Evolutionary conservation across 2,797 vertebrate species (phyloP).

Genomic region (Chelon auratus): DNA sequence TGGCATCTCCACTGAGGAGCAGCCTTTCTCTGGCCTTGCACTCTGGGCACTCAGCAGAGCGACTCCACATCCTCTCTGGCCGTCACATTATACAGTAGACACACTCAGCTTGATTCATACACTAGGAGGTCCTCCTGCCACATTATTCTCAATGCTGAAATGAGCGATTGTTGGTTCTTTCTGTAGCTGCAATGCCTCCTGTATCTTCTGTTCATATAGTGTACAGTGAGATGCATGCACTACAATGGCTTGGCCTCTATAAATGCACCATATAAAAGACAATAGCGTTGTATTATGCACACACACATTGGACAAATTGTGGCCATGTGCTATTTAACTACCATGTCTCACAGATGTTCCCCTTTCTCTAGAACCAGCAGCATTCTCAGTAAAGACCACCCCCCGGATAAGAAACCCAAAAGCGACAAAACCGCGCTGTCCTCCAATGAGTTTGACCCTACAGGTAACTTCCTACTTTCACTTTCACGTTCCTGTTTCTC

Average conservation of each 20-base stretch:
- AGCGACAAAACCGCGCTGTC: conserved; percentile 90
- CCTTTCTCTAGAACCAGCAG: conserved; percentile 89
- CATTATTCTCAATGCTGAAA: conserved; percentile 54
- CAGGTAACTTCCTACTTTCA: conserved; percentile 87
- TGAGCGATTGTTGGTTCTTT: conserved; percentile 59
- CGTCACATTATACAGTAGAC: conserved; percentile 74
- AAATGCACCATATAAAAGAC: conserved; percentile 1
- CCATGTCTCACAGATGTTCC: conserved; percentile 27
- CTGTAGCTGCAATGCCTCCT: conserved; percentile 25
- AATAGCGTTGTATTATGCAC: conserved; percentile 3
- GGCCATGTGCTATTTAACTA: not conserved
- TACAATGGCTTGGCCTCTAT: not conserved
- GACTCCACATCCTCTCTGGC: conserved; percentile 68
- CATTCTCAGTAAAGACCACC: conserved; percentile 95
- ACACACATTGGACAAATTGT: not conserved
- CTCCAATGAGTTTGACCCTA: conserved; percentile 95
- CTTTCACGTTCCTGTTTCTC: conserved; percentile 3
- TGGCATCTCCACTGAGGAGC: conserved; percentile 70
- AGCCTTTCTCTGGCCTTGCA: conserved; percentile 72
- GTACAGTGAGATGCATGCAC: conserved; percentile 5
- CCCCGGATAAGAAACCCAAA: conserved; percentile 98
- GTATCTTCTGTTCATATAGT: conserved; percentile 16
- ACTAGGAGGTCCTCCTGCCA: conserved; percentile 51
- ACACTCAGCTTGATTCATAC: conserved; percentile 71
- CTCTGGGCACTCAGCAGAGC: conserved; percentile 62